Conservation (phyloP, 1,140 invertebrate species). For the Magallana ariakensis region DNA sequence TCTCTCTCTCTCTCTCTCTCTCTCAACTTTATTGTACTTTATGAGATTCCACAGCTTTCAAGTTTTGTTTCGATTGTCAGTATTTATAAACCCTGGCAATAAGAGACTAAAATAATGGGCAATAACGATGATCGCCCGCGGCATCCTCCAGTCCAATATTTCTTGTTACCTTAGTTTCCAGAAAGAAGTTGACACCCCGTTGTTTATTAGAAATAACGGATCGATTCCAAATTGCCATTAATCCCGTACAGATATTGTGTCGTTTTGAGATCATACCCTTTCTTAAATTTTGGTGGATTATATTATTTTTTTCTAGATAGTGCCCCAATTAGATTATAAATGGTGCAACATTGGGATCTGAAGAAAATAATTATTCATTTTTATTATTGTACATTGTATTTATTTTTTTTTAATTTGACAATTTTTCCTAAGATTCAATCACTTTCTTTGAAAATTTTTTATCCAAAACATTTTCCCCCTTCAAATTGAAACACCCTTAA, state of each 20-base stretch:
- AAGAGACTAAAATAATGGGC: slow-evolving; percentile 24
- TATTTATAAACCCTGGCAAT: slow-evolving; percentile 24
- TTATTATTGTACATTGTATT: too few relatives aligned
- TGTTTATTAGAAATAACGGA: slow-evolving; percentile 18
- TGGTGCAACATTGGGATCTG: too few relatives aligned
- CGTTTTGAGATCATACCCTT: too few relatives aligned
- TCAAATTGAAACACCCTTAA: too few relatives aligned
- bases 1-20: too few relatives aligned
- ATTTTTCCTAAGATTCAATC: too few relatives aligned
- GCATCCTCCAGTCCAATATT: slow-evolving; percentile 18
- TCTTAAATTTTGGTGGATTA: not conserved
- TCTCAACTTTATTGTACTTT: not conserved
- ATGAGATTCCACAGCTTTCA: not conserved
- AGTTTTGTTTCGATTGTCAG: slow-evolving; percentile 4
- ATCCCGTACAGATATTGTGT: not conserved
- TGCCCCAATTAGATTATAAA: too few relatives aligned
- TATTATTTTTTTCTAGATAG: not conserved
- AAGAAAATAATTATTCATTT: too few relatives aligned
- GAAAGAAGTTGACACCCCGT: slow-evolving; percentile 5
- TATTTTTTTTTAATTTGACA: too few relatives aligned
- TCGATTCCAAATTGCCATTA: slow-evolving; percentile 3
- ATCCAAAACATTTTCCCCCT: too few relatives aligned
- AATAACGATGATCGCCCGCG: slow-evolving; percentile 6
- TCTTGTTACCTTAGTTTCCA: slow-evolving; percentile 34
- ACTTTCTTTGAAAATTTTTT: too few relatives aligned